Percentiles rank a stretch among this genome's conserved stretches.
phyloP scores from a whole-genome alignment of 1,140 invertebrate genomes.

The Drosophila nasuta region DNA sequence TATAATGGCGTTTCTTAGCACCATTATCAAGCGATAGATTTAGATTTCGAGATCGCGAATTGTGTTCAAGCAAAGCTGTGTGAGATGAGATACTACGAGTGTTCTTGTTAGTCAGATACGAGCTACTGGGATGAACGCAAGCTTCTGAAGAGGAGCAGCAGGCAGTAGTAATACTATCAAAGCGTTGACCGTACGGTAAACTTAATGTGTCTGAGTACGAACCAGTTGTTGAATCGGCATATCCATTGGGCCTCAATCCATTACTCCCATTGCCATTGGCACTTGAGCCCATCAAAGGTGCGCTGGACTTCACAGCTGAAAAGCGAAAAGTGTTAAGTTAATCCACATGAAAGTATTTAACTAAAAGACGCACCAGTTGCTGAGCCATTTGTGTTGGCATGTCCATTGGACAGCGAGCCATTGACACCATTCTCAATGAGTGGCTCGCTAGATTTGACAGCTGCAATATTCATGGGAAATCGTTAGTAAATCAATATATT shows the following conservation, averaged over 20 bases:
- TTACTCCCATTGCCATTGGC: conserved; percentile 36
- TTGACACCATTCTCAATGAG: conserved; percentile 59
- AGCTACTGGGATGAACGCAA: conserved; percentile 67
- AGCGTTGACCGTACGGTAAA: conserved; percentile 26
- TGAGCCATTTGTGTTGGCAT: conserved; percentile 42
- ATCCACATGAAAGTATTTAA: not conserved
- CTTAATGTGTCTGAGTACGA: conserved; percentile 64
- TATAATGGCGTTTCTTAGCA: conserved; percentile 71
- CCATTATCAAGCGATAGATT: conserved; percentile 9
- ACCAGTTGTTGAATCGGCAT: conserved; percentile 58
- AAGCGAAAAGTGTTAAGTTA: not conserved
- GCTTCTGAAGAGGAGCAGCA: conserved; percentile 49
- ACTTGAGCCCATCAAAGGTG: conserved; percentile 56
- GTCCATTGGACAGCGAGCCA: conserved; percentile 33
- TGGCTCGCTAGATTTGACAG: conserved; percentile 49
- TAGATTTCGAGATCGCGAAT: conserved; percentile 25
- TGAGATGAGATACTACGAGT: conserved; percentile 56
- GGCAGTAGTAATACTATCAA: conserved; percentile 65
- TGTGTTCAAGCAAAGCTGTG: conserved; percentile 62
- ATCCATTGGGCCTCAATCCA: conserved; percentile 38
- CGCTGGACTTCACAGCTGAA: conserved; percentile 51
- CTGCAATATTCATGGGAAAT: conserved; percentile 28
- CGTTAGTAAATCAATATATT: not conserved
- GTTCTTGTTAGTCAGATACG: conserved; percentile 53
- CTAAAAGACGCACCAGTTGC: conserved; percentile 12